phyloP scores from a whole-genome alignment of 2,797 vertebrate species.

The Hirundo rustica region DNA sequence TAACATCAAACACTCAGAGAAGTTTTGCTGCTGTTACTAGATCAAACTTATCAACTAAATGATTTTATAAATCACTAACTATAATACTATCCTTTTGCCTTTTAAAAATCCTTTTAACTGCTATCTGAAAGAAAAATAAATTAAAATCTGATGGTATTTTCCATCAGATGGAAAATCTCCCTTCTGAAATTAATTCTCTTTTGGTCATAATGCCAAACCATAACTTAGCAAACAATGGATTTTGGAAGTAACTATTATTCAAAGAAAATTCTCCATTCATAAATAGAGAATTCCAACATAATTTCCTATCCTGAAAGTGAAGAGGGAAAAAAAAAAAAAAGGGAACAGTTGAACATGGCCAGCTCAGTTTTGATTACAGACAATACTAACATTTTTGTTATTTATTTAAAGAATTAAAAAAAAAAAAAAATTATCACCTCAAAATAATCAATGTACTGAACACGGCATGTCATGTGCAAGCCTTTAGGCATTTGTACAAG shows the following conservation, averaged over 20 bases:
- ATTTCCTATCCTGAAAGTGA: not conserved
- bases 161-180: no score
- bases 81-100: not conserved
- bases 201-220: not conserved
- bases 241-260: not conserved
- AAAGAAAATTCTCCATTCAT: not conserved
- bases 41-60: not conserved
- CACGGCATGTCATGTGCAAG: not conserved
- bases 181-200: not conserved
- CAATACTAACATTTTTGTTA: not conserved
- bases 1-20: not conserved
- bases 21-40: not conserved
- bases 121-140: not conserved
- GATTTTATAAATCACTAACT: not conserved
- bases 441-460: not conserved
- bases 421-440: not conserved
- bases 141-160: not conserved
- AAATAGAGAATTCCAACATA: not conserved
- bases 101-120: not conserved
- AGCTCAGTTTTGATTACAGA: not conserved
- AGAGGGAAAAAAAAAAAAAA: not conserved
- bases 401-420: not conserved
- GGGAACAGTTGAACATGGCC: not conserved
- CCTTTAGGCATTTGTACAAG: not conserved
- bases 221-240: not conserved